A percentile compares a stretch with the other conserved stretches of the same genome.
These are phyloP conservation scores for Coluber constrictor DNA, from an alignment of 2,797 vertebrate genomes.

Conservation along the genomic window DNA sequence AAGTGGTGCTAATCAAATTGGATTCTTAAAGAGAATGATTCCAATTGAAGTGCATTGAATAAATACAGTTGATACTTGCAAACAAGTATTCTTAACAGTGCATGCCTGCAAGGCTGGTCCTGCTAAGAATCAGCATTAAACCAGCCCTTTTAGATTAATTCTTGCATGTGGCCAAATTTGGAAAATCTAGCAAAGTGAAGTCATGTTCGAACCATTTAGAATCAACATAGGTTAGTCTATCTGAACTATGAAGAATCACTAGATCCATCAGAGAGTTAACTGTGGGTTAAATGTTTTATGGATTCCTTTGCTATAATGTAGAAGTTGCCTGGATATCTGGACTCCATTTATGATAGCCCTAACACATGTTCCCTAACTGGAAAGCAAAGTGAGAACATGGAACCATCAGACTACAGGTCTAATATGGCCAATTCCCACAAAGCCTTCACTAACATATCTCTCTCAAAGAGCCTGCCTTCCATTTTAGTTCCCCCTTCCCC, in stretches of 20 bases:
- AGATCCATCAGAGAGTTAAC: neutral
- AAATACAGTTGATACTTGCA: conserved; percentile 4
- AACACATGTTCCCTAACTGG: neutral
- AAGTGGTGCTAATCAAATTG: conserved; percentile 10
- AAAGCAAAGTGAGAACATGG: neutral
- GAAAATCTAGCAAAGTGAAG: neutral
- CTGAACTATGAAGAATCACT: neutral
- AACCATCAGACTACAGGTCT: neutral
- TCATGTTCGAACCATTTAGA: neutral
- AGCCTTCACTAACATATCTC: neutral
- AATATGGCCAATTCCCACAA: neutral
- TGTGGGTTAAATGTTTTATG: neutral
- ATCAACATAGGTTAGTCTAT: neutral
- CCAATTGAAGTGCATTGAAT: neutral
- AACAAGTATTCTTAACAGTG: neutral
- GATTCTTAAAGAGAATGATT: conserved; percentile 6
- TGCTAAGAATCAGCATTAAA: neutral
- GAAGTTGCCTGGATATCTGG: neutral
- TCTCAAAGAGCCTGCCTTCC: neutral
- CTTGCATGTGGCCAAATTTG: neutral
- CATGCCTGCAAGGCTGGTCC: neutral
- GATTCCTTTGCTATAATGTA: neutral
- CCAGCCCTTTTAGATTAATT: neutral
- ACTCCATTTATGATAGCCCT: neutral
- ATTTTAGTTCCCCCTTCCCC: neutral